These are phyloP conservation scores for Hemicrepidius hirtus DNA, from an alignment of 2,888 invertebrate species.

Conservation along the genomic window DNA sequence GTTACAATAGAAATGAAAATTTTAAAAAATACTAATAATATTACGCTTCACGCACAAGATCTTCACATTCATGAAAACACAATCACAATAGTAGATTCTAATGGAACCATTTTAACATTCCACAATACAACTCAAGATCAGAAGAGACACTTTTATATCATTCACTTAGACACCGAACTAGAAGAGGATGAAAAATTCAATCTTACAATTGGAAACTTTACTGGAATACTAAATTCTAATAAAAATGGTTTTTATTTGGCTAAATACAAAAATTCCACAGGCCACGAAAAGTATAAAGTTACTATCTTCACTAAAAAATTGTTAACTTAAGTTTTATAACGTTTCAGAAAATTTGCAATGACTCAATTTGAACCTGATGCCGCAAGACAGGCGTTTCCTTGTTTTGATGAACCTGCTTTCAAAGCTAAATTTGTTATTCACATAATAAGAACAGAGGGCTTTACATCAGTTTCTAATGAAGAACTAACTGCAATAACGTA, in stretches of 20 bases:
- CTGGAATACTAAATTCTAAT: slow-evolving; percentile 63
- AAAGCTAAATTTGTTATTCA: slow-evolving; percentile 68
- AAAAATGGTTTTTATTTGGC: slow-evolving; percentile 72
- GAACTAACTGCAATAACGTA: slow-evolving; percentile 7
- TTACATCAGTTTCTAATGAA: slow-evolving; percentile 44
- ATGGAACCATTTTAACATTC: neutral
- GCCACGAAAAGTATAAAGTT: slow-evolving; percentile 43
- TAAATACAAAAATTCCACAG: slow-evolving; percentile 65
- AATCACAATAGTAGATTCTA: slow-evolving; percentile 8
- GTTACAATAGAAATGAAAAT: slow-evolving; percentile 45
- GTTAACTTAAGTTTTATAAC: neutral
- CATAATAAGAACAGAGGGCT: slow-evolving; percentile 61
- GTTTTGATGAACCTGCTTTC: slow-evolving; percentile 79
- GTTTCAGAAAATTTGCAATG: slow-evolving; percentile 69
- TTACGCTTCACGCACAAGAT: slow-evolving; percentile 47
- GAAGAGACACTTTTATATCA: slow-evolving; percentile 36
- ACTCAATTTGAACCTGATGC: slow-evolving; percentile 81
- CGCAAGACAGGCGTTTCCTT: slow-evolving; percentile 84
- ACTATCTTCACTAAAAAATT: no score
- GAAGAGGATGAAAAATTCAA: slow-evolving; percentile 9
- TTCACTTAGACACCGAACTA: slow-evolving; percentile 11
- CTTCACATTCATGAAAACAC: slow-evolving; percentile 22
- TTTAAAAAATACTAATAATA: slow-evolving; percentile 33
- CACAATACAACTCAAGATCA: slow-evolving; percentile 1
- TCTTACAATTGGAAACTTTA: slow-evolving; percentile 48